Base-by-base conservation (phyloP, 1,140 invertebrate genomes). In the Ceratosolen fusciceps region DNA sequence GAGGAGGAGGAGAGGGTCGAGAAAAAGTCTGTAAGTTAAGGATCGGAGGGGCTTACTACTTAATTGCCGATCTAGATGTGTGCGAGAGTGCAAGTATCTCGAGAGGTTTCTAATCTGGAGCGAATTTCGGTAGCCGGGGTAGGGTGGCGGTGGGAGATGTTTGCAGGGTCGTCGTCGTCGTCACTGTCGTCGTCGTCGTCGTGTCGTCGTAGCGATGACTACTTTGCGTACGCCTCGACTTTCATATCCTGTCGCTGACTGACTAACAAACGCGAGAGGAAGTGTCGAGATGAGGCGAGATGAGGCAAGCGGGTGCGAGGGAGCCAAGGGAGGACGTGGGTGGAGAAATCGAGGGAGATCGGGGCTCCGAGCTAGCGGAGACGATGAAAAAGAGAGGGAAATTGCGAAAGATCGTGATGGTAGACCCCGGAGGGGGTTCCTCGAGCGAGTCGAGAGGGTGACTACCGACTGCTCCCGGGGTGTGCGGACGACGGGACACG, bases 241-340 rank as follows among this genome's bases (percentile, higher is more conserved):
- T 82, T 82, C 81, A 83, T 83, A 83, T 83, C 83, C 83, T 82
- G 83, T 81, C 80, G 76, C 77, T 82, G 78, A 74, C 74, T 75
- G 8, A 0, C 67, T 77, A 71, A 77, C 79, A 81, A 83, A 76
- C 79, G 71, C 65, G n/a, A 68, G 67, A 77, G 60, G 70, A 31
- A 70, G 9, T 29, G 24, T 12, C 24, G 0, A 29, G 24, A 58
- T 29, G 58, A 62, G 10, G 26, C 14, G 16, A 26, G 24, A 29
- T 26, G 21, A 49, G 74, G 54, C 62, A 81, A 26, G n/a, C n/a
- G 58, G n/a, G 37, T 76, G 26, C 39, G 62, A 5, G 16, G 7
- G 62, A 67, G 34, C 4, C 7, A 67, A n/a, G 2, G 3, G n/a
- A 16, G n/a, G 37, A n/a, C 5, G 26, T 9, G 9, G 2, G 14